Evolutionary conservation across 2,113 vertebrate species (phyloP), one percentile per base, ranked within the genome.

Genomic region (Microcebus murinus): DNA sequence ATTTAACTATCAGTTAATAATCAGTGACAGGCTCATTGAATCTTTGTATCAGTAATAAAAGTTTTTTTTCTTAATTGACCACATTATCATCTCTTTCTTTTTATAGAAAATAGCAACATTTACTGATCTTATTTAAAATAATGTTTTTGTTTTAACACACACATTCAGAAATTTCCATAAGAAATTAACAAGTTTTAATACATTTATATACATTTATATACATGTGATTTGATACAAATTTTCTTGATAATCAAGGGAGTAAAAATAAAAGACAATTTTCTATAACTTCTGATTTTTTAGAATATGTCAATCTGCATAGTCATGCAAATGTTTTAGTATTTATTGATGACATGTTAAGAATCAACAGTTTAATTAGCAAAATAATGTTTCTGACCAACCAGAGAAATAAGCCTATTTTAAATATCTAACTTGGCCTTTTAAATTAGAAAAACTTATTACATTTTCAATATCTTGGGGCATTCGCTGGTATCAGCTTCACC

Each of bases 21-120:
- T 70, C 89, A 94, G 1, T 79, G 77, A 48, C 36, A 87, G 3
- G 3, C 11, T n/a, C 29, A 89, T 84, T 79, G 85, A 85, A 57
- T 97, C 79, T 96, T 88, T 31, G 57, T 67, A 93, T 71, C n/a
- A 88, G 0, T 63, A 71, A 96, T 97, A 68, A 86, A 93, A 91
- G 6, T n/a, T 76, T 94, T 93, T 94, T 55, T 36, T 68, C 50
- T 90, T 70, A 87, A 90, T 61, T 95, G 79, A 36, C 13, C 42
- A 87, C n/a, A 87, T 65, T 61, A 9, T 65, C 81, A 52, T 80
- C 27, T 74, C 0, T 93, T 48, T 59, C 34, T 55, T 76, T 95
- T 55, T 3, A 68, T 36, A 76, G 57, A 88, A 96, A 95, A 93
- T 79, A 83, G 20, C 59, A 82, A 93, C 61, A 34, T 70, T 67